These are phyloP conservation scores for Unio pictorum DNA, from an alignment of 2,888 invertebrate genomes.

Conservation along the genomic window DNA sequence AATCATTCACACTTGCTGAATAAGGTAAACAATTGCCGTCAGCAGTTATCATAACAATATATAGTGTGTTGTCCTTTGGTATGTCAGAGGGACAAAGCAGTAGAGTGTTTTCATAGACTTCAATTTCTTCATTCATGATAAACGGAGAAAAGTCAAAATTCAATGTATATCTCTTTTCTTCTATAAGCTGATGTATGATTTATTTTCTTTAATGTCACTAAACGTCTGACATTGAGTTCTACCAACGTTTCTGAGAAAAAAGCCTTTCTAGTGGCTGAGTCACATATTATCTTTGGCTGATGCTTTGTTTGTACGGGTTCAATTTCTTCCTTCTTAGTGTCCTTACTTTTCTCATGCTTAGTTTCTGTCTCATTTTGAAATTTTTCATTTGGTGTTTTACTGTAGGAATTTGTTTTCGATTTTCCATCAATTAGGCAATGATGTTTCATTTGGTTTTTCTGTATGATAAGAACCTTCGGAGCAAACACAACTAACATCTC, in stretches of 20 bases:
- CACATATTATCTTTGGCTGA: too few relatives aligned
- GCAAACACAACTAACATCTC: conserved; percentile 4
- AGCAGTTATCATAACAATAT: background rate
- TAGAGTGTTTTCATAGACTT: conserved; percentile 8
- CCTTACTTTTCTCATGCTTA: too few relatives aligned
- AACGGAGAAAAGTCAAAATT: conserved; percentile 1
- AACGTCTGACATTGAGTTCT: too few relatives aligned
- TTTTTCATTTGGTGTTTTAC: background rate
- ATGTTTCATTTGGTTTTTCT: too few relatives aligned
- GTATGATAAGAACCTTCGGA: background rate
- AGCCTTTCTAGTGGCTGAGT: too few relatives aligned
- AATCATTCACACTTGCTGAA: too few relatives aligned
- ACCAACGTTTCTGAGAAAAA: too few relatives aligned
- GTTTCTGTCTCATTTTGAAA: background rate
- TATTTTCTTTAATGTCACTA: background rate
- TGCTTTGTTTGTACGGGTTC: too few relatives aligned
- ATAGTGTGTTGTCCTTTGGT: background rate
- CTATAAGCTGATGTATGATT: background rate
- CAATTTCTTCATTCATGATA: conserved; percentile 5
- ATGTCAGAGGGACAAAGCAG: conserved; percentile 7
- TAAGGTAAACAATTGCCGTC: too few relatives aligned
- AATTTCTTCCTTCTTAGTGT: too few relatives aligned
- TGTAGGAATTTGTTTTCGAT: too few relatives aligned
- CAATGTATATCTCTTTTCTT: background rate
- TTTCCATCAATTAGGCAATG: too few relatives aligned